Evolutionary conservation across 2,113 vertebrate species (phyloP), one percentile per base, ranked within the genome.

Genomic region (Caloenas nicobarica): DNA sequence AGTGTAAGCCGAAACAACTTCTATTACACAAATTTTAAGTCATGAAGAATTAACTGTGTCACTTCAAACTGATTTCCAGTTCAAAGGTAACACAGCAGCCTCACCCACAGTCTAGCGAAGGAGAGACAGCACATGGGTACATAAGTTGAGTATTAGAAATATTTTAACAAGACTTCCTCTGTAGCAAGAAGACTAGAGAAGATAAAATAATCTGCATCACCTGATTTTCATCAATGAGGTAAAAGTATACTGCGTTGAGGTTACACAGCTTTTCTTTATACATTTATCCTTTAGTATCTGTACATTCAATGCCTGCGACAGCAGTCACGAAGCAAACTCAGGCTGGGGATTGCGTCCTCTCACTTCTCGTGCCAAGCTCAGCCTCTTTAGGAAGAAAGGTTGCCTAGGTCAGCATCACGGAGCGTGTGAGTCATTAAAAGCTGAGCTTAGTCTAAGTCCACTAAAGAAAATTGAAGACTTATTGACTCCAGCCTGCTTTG

Each of bases 401-500:
- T 85, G 79, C 58, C 74, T 80, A 2, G 16, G 79, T 88, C 90
- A 96, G 91, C 91, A 91, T 56, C 46, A 31, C 5, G 8, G 81
- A 60, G 54, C 9, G 28, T 2, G 17, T 82, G 85, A 94, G 66
- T 89, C 85, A 95, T 21, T 80, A 80, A 40, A 79, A 93, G 71
- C 74, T 46, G 56, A 93, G 62, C 56, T 62, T 46, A 46, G 44
- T 46, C 46, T 46, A 72, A 93, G 79, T 34, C 60, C 56, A 13
- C n/a, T 56, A 17, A 94, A 74, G 54, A 62, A 88, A 77, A 78
- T 50, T 84, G 95, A 95, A 93, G 70, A 74, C 77, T 95, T 85
- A 56, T 2, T 70, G 88, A 77, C 62, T 92, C 58, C 92, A 83
- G 78, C 5, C 51, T 36, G 48, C 58, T 64, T 76, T 92, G 89